A percentile compares a stretch with the other conserved stretches of the same genome.
Evolutionary conservation across 2,113 vertebrate genomes (phyloP).

Genomic region (Pygathrix nemaeus): DNA sequence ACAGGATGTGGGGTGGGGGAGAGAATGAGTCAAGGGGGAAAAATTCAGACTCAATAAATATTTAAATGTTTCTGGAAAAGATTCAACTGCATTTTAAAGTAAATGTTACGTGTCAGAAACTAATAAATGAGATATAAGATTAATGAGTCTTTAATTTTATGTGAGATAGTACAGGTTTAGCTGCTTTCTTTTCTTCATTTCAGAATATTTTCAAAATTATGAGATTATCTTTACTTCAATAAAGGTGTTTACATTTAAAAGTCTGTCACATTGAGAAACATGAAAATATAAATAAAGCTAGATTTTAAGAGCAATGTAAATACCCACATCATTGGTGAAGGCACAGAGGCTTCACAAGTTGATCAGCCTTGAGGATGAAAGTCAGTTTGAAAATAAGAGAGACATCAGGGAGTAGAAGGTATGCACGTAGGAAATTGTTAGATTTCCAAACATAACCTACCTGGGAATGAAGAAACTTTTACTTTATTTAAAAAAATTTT

Average conservation of each 20-base stretch:
- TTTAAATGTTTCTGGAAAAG: neutral
- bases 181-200: neutral
- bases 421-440: neutral
- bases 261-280: neutral
- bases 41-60: neutral
- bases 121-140: neutral
- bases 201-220: neutral
- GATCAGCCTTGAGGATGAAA: neutral
- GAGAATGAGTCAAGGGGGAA: neutral
- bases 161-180: neutral
- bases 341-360: neutral
- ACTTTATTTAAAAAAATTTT: neutral
- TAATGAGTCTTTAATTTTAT: neutral
- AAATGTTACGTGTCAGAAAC: neutral
- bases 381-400: neutral
- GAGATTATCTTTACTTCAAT: neutral
- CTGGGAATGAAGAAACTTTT: neutral
- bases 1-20: neutral
- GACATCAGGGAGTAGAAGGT: neutral
- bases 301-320: neutral
- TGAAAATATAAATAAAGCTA: neutral
- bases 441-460: neutral
- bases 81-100: neutral
- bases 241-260: neutral
- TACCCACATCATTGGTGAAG: neutral